Conservation (phyloP, 2,797 vertebrate genomes). For the Mionectes olivaceus region DNA sequence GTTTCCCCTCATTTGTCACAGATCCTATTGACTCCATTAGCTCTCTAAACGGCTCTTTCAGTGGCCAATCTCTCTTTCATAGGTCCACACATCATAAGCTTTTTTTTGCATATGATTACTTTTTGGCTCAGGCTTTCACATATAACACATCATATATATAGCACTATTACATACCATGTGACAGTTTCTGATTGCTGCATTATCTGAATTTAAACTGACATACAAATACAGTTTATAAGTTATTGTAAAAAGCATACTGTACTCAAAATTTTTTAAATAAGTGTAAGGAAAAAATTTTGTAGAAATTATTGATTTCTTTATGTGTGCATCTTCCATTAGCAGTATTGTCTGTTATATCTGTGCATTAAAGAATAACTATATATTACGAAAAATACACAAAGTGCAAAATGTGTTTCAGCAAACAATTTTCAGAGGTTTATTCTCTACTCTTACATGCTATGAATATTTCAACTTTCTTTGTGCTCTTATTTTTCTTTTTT, state of each 20-base stretch:
- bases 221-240: slow-evolving; percentile 43
- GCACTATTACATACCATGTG: background rate
- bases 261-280: slow-evolving; percentile 1
- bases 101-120: background rate
- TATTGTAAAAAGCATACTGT: slow-evolving; percentile 31
- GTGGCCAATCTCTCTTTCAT: background rate
- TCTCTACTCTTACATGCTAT: background rate
- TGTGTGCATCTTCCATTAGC: background rate
- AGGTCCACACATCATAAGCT: background rate
- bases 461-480: background rate
- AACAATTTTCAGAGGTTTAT: background rate
- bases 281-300: background rate
- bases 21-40: background rate
- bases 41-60: background rate
- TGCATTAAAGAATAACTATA: background rate
- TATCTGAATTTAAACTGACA: slow-evolving; percentile 48
- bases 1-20: background rate
- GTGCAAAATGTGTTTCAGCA: background rate
- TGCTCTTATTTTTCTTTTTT: background rate
- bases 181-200: background rate
- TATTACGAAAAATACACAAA: background rate
- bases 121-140: background rate
- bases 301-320: slow-evolving; percentile 4
- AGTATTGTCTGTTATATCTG: background rate
- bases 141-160: background rate